Base-by-base conservation (phyloP, 2,113 vertebrate genomes). In the Alectura lathami region DNA sequence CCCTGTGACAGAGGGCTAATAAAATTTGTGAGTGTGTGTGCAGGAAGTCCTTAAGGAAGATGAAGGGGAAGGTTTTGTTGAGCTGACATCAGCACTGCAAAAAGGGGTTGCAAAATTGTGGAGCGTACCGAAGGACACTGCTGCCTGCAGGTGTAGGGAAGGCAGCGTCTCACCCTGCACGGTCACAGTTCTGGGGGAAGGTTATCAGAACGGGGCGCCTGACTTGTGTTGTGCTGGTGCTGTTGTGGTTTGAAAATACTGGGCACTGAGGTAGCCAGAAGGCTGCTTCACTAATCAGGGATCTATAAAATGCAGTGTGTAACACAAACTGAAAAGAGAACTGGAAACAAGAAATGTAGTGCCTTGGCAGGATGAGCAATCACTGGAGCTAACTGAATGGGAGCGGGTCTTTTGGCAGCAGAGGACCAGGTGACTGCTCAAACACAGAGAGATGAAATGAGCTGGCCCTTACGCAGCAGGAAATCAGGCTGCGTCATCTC, bases 281-380 rank as follows among this genome's bases (percentile, higher is more conserved):
- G 27, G 47, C 10, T 22, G 3, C 42, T 40, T 3, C 2, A 1
- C 29, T 9, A 2, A 2, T 4, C 26, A 17, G 50, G 30, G 34
- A 11, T 27, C 0, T 6, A 1, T 9, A 13, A 26, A 13, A 4
- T 7, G 40, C 18, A 9, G 72, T 34, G 2, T 4, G 2, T 4
- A 22, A 15, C 34, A 5, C 32, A 10, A 17, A 6, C n/a, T 22
- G 76, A 30, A 29, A 3, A 8, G 53, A 34, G 82, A 42, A 38
- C 3, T 72, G 70, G 47, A 14, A 74, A 7, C 4, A 8, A 17
- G 66, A 20, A 80, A 27, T 42, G 59, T 32, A 5, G 64, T 15
- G 36, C 53, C 40, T 56, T 21, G 38, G 13, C 16, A 7, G 62
- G 23, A 3, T 45, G 70, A 70, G 9, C 38, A 32, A 40, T 32